Evolutionary conservation across 2,113 vertebrate species (phyloP), one percentile per base, ranked within the genome.

Genomic region (Cavia aperea): DNA sequence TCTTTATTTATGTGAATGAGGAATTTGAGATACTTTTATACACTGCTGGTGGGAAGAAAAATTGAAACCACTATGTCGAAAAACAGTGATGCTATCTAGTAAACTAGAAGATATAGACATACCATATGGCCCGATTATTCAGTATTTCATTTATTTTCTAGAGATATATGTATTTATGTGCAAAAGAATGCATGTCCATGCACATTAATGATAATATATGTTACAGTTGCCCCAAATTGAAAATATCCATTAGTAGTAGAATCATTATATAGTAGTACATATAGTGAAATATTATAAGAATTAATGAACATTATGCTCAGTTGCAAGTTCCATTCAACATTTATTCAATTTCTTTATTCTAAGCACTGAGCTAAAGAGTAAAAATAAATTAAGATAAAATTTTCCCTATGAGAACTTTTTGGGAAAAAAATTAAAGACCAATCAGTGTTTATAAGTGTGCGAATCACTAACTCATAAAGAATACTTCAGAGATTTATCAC

Each of bases 331-430:
- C 73, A 56, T 36, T 95, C 56, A 85, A 85, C 9, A 36, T 89
- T 75, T 93, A 73, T 51, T 77, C 6, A 72, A 72, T 33, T 83
- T 77, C 18, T 39, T 88, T 72, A 23, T 66, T 88, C 54, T 54
- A 90, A 63, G 23, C 18, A 84, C n/a, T 83, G 39, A 92, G 29
- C 10, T 81, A 93, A 15, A 19, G 63, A 62, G 23, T 46, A 75
- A 56, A 90, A 84, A 81, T 87, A 93, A 93, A 46, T 86, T 43
- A 91, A 86, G 46, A 62, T 19, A 63, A 63, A 82, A 72, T 2
- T 18, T 13, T 43, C 82, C 56, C 65, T 79, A 87, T 46, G 81
- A 77, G 18, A 93, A 88, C 1, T 29, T 49, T 72, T 8, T 29
- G 7, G 73, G 8, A 49, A 78, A 63, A 16, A 31, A 65, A 1